Evolutionary conservation across 1,140 invertebrate species (phyloP), one percentile per base, ranked within the genome.

Genomic region (Oppia nitens): DNA sequence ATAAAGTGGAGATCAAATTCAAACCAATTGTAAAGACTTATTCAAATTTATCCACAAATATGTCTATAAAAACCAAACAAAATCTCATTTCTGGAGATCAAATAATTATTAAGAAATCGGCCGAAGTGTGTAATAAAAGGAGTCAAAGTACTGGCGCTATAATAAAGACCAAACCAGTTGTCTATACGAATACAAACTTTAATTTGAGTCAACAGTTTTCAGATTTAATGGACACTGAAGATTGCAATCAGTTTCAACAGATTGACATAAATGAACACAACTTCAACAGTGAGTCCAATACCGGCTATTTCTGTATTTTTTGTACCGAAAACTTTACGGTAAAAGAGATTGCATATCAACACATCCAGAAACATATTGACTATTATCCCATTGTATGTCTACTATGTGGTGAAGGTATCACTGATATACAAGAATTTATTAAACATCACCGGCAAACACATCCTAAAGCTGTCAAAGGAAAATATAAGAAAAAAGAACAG

Each of bases 361-460:
- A 57, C 48, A 47, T 47, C 27, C 55, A 57, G 23, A 49, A 47
- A n/a, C 55, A 57, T 27, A 24, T 57, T 17, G 24, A 57, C 23
- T 57, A 57, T 47, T 57, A 57, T 27, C 29, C 55, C 12, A 48
- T 57, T n/a, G 48, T 57, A 26, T 57, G 55, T 48, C 48, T 40
- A 11, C 17, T 47, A n/a, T 57, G 55, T 25, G 55, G 55, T 26
- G 47, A 57, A 47, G 55, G 40, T 21, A 4, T 40, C 2, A 47
- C 47, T 48, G 55, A 57, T 29, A 23, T 57, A 45, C 55, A 47
- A 49, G 29, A 45, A 23, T 57, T 57, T 57, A 2, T 57, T 3
- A 24, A 9, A n/a, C 55, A 57, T 57, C 55, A 57, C 25, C 47
- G 4, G 17, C 32, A 47, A 48, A 17, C 11, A 48, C 55, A 57